These are phyloP conservation scores for Protaetia brevitarsis DNA, from an alignment of 1,140 invertebrate genomes.

Conservation along the genomic window DNA sequence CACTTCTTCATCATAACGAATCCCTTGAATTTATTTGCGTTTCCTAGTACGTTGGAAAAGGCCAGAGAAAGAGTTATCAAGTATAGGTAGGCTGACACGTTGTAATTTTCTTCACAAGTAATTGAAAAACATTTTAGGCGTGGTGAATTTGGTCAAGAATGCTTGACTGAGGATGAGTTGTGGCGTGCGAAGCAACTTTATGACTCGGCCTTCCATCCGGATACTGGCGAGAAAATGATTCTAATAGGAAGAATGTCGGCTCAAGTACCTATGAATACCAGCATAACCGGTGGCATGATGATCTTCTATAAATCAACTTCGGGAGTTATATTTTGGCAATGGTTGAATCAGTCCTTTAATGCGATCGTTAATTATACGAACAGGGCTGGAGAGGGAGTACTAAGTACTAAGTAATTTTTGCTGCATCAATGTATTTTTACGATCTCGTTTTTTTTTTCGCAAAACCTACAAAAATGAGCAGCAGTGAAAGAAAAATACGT, in stretches of 20 bases:
- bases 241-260: conserved; percentile 69
- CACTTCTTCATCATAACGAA: background rate
- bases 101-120: background rate
- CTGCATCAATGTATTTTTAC: no score
- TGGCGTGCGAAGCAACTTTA: conserved; percentile 77
- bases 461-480: no score
- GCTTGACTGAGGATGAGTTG: conserved; percentile 60
- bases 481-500: no score
- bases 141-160: background rate
- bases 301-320: conserved; percentile 73
- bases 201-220: conserved; percentile 83
- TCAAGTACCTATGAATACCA: background rate
- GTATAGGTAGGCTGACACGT: background rate
- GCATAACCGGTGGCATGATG: conserved; percentile 72
- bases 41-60: background rate
- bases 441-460: no score
- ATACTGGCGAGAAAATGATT: conserved; percentile 80
- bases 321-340: conserved; percentile 88
- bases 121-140: background rate
- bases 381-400: conserved; percentile 78
- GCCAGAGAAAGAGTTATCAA: background rate
- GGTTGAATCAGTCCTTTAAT: conserved; percentile 92
- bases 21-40: background rate
- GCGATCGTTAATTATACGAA: conserved; percentile 93
- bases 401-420: no score